A percentile compares a stretch with the other conserved stretches of the same genome.
These are phyloP conservation scores for Sinocyclocheilus grahami DNA, from an alignment of 2,113 vertebrate genomes.

Conservation along the genomic window DNA sequence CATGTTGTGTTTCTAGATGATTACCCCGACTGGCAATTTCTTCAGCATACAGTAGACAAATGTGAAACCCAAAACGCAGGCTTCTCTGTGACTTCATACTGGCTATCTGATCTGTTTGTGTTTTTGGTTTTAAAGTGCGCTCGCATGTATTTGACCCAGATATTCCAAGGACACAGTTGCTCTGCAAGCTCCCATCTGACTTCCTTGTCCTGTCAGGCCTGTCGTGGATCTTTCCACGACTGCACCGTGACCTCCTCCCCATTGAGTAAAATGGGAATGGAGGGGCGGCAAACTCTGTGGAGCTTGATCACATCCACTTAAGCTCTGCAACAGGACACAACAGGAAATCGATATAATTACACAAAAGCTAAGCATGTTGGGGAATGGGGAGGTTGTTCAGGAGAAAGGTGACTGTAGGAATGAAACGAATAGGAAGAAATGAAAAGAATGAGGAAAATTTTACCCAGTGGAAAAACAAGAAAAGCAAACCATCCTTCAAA, in stretches of 20 bases:
- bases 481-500: neutral
- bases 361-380: constrained; percentile 59
- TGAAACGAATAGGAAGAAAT: neutral
- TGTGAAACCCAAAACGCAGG: neutral
- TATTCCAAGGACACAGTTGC: constrained; percentile 42
- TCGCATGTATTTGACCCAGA: constrained; percentile 30
- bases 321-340: constrained; percentile 25
- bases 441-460: neutral
- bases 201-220: constrained; percentile 33
- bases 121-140: neutral
- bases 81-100: neutral
- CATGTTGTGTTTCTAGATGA: constrained; percentile 29
- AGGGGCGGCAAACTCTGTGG: neutral
- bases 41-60: neutral
- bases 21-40: constrained; percentile 5
- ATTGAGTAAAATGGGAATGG: constrained; percentile 13
- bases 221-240: neutral
- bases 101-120: constrained; percentile 15
- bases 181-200: constrained; percentile 24
- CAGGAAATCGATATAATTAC: constrained; percentile 55
- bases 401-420: neutral
- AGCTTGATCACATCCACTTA: constrained; percentile 38
- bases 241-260: neutral
- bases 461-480: neutral
- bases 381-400: neutral